Base-by-base conservation (phyloP, 2,888 invertebrate species). In the Troides oblongomaculatus region DNA sequence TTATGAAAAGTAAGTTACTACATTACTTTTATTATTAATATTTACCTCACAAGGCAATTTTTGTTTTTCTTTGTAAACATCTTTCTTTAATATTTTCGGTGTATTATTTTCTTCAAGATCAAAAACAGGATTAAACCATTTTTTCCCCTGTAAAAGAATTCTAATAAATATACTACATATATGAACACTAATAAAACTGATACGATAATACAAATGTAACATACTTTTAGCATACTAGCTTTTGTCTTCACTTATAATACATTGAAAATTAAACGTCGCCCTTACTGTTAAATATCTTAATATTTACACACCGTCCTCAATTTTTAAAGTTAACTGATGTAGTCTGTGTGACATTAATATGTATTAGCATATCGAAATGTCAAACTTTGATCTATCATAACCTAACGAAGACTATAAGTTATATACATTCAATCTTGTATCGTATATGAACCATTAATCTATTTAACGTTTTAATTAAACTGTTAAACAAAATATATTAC, bases 111-210 rank as follows among this genome's bases (percentile, higher is more conserved):
- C 86, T 70, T 87, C 87, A 74, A 88, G 83, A 72, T 91, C 90
- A 78, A 87, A 87, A 71, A 87, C 76, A 4, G 92, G 88, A 66
- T 86, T 88, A 68, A 91, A 87, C 92, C 92, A 93, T 75, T 84
- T 88, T 68, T 83, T 88, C 50, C 79, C 81, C 89, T 90, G 76
- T 12, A 72, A 74, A 66, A 68, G 67, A 62, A 57, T 62, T 50
- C 25, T 14, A 58, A 60, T 57, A 8, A 50, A 8, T 61, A 58
- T 56, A 18, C 8, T n/a, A n/a, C 8, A n/a, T n/a, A n/a, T 53
- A 46, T 14, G 46, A 14, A 46, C 14, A 46, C 1, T 14, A n/a
- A 53, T 8, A 18, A n/a, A n/a, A 53, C 18, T 53, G 12, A 12
- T n/a, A 53, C 6, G 7, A 23, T 58, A 58, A 12, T 14, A 58